Evolutionary conservation across 2,888 invertebrate species (phyloP), one percentile per base, ranked within the genome.

Genomic region (Archaeoteleia sp.): DNA sequence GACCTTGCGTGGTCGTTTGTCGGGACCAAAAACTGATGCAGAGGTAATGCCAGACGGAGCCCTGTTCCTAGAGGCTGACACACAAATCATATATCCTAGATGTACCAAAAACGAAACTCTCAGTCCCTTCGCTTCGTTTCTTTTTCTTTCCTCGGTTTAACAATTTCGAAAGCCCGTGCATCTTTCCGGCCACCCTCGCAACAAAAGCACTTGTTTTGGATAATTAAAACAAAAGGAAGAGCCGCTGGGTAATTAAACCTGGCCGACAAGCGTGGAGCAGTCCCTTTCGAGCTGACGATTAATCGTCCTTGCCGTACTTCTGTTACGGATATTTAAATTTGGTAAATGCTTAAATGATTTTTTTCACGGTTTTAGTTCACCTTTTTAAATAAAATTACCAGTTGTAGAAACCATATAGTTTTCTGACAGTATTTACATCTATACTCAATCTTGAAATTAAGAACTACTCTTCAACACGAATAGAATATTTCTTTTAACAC

Each of bases 41-140:
- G 49, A 37, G 45, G 32, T 32, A 39, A 20, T 51, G 39, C 25
- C 46, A 37, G 62, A 37, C 53, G 63, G 34, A 40, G 51, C 62
- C 42, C 74, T 67, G 73, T 77, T 83, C 79, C 70, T 70, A 72
- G 77, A 79, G 77, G 45, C 77, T 78, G 78, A 73, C 78, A 79
- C 82, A 82, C 82, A 82, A 83, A 83, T 82, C 82, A 83, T 81
- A 78, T 76, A 61, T 63, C 42, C 53, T 54, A 54, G 57, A 29
- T 55, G 49, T 48, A 65, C 49, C 35, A 30, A 12, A 54, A 39
- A 35, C 57, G 17, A 48, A 32, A 37, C 14, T 13, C 34, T 45
- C 9, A 4, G 4, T 10, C 25, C 42, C 27, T 53, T 34, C 40
- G 39, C 12, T 8, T 20, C 14, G 13, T 40, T 25, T 13, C 25